Percentiles rank a stretch among this genome's conserved stretches.
These are phyloP conservation scores for Meloidogyne floridensis DNA, from an alignment of 1,140 invertebrate species.

Conservation along the genomic window DNA sequence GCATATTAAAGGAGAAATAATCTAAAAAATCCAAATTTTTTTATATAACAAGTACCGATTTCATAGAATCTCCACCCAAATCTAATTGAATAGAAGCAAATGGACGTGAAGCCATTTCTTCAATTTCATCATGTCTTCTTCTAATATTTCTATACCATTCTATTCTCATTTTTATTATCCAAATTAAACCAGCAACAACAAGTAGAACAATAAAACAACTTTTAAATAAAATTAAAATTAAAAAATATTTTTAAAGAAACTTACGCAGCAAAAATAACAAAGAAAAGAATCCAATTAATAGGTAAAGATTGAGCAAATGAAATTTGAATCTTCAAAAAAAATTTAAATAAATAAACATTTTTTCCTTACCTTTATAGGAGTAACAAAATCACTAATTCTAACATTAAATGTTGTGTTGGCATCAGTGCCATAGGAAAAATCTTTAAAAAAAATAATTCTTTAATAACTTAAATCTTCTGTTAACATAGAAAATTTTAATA, in stretches of 20 bases:
- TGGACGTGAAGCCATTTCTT: slow-evolving; percentile 61
- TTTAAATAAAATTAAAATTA: slow-evolving; percentile 21
- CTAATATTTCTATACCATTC: slow-evolving; percentile 47
- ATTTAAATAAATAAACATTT: background rate
- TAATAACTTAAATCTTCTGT: background rate
- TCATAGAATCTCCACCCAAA: slow-evolving; percentile 36
- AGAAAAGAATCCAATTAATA: slow-evolving; percentile 66
- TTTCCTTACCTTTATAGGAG: slow-evolving; percentile 54
- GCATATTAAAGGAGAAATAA: too few species aligned
- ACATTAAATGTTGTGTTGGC: slow-evolving; percentile 66
- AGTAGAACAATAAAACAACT: slow-evolving; percentile 66
- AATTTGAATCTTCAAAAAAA: slow-evolving; percentile 49
- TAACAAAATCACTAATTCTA: slow-evolving; percentile 58
- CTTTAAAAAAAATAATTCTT: slow-evolving; percentile 10
- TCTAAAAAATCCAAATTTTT: too few species aligned
- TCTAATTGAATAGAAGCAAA: slow-evolving; percentile 61
- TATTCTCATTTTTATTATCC: slow-evolving; percentile 61
- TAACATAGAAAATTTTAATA: too few species aligned
- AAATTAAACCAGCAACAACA: slow-evolving; percentile 62
- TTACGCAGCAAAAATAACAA: slow-evolving; percentile 66
- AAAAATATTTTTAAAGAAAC: slow-evolving; percentile 12
- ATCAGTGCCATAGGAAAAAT: slow-evolving; percentile 59
- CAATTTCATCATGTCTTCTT: slow-evolving; percentile 48
- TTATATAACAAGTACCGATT: slow-evolving; percentile 21
- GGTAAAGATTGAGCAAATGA: slow-evolving; percentile 66